phyloP scores from a whole-genome alignment of 2,888 invertebrate species.

The Sinopyrophorus schimmeli region DNA sequence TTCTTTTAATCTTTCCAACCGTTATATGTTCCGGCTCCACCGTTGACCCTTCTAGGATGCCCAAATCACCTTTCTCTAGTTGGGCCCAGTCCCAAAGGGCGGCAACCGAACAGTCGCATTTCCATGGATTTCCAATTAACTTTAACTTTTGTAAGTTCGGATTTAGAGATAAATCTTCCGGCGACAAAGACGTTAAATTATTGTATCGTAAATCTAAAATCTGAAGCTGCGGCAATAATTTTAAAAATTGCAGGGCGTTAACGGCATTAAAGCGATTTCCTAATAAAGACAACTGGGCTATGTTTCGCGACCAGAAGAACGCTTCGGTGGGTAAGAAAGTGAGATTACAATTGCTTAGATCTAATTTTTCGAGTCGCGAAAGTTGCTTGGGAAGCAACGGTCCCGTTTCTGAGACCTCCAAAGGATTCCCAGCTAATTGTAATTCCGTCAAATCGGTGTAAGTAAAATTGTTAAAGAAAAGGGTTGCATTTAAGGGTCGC shows the following conservation, averaged over 20 bases:
- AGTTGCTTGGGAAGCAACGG: slow-evolving; percentile 68
- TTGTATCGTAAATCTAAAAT: slow-evolving; percentile 67
- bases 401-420: slow-evolving; percentile 62
- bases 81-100: slow-evolving; percentile 76
- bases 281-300: slow-evolving; percentile 64
- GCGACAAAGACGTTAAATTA: slow-evolving; percentile 63
- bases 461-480: slow-evolving; percentile 67
- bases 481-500: slow-evolving; percentile 65
- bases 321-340: slow-evolving; percentile 62
- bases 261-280: slow-evolving; percentile 59
- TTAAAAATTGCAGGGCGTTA: slow-evolving; percentile 60
- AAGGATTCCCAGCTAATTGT: slow-evolving; percentile 69
- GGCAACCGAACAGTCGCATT: slow-evolving; percentile 69
- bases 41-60: slow-evolving; percentile 68
- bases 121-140: slow-evolving; percentile 69
- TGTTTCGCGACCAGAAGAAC: slow-evolving; percentile 64
- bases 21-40: slow-evolving; percentile 65
- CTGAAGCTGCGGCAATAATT: slow-evolving; percentile 61
- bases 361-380: slow-evolving; percentile 65
- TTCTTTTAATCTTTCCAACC: slow-evolving; percentile 66
- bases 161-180: slow-evolving; percentile 61
- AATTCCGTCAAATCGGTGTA: slow-evolving; percentile 69
- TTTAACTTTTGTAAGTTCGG: slow-evolving; percentile 64
- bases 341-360: slow-evolving; percentile 69
- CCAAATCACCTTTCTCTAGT: slow-evolving; percentile 65